These are phyloP conservation scores for Arrhamphus sclerolepis DNA, from an alignment of 2,797 vertebrate genomes.

Conservation along the genomic window DNA sequence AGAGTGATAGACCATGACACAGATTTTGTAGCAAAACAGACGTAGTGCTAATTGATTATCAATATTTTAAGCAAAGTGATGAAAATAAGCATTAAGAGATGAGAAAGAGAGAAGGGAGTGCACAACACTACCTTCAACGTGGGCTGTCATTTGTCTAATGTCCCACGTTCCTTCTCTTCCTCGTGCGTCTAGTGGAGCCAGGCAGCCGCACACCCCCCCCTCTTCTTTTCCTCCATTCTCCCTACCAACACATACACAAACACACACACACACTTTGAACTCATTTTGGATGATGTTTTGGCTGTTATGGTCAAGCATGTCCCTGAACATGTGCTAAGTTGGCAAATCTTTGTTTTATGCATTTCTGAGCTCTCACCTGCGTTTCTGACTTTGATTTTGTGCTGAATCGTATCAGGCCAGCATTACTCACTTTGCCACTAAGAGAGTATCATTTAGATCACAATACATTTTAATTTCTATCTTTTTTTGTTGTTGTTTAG, in stretches of 20 bases:
- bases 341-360: constrained; percentile 28
- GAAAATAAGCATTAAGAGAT: constrained; percentile 99
- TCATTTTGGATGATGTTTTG: constrained; percentile 36
- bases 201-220: constrained; percentile 21
- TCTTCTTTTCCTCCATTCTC: constrained; percentile 9
- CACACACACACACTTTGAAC: constrained; percentile 19
- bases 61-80: constrained; percentile 99
- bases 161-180: constrained; percentile 29
- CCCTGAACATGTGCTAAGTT: constrained; percentile 50
- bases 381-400: constrained; percentile 16
- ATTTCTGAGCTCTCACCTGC: constrained; percentile 27
- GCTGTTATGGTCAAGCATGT: constrained; percentile 52
- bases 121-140: constrained; percentile 43
- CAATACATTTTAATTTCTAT: no score
- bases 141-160: constrained; percentile 55
- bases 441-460: not conserved
- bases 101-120: constrained; percentile 63
- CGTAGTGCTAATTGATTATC: constrained; percentile 99
- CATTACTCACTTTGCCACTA: constrained; percentile 31
- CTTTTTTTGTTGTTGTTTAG: constrained; percentile 5
- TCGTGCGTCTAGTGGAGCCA: constrained; percentile 16
- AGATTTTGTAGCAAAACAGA: constrained; percentile 98
- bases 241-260: constrained; percentile 2
- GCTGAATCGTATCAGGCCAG: constrained; percentile 16
- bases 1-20: constrained; percentile 97